phyloP scores from a whole-genome alignment of 92 coral and sea anemone genomes.

The Heteractis magnifica region DNA sequence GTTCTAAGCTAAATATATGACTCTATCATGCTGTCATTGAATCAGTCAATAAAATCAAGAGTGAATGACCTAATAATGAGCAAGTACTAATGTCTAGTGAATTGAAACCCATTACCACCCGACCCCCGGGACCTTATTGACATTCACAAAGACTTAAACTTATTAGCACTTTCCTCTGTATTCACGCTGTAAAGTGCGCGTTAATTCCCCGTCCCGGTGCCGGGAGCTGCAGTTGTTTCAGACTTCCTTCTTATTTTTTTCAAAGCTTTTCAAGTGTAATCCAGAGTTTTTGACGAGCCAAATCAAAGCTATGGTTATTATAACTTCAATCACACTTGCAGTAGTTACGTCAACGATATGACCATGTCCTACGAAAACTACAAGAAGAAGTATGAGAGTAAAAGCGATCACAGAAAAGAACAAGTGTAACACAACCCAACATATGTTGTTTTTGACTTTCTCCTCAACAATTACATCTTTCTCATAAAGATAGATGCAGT shows the following conservation, averaged over 20 bases:
- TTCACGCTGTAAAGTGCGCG: no score
- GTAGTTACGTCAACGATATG: neutral
- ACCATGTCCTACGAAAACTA: slow-evolving; percentile 6
- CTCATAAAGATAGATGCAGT: neutral
- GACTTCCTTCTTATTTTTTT: neutral
- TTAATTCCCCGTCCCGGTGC: no score
- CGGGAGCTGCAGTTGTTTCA: no score
- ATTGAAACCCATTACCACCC: no score
- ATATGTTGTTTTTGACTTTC: neutral
- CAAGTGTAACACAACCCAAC: neutral
- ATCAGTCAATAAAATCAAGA: no score
- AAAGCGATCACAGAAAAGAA: neutral
- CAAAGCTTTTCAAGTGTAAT: neutral
- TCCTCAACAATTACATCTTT: neutral
- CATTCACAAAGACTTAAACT: no score
- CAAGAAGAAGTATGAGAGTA: neutral
- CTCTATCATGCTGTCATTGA: no score
- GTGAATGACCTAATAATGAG: no score
- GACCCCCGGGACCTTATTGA: no score
- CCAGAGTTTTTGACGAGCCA: slow-evolving; percentile 4
- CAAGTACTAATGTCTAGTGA: no score
- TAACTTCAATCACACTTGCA: neutral
- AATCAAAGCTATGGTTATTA: neutral
- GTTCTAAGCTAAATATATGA: no score
- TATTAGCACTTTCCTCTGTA: no score